Conservation (phyloP, 2,888 invertebrate genomes). For the Kuschelorhynchus macadamiae region DNA sequence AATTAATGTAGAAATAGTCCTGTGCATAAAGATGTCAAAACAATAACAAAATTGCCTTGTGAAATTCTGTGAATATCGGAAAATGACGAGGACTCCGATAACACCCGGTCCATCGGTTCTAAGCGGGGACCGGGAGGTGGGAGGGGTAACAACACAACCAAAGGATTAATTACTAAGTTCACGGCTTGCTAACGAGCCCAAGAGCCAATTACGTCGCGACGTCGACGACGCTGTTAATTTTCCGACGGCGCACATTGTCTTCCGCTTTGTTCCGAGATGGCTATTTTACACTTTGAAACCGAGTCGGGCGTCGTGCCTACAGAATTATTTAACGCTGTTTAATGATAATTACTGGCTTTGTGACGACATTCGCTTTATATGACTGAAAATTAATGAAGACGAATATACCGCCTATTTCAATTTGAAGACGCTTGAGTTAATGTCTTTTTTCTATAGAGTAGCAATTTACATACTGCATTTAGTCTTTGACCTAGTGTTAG, state of each 20-base stretch:
- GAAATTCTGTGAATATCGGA: not conserved
- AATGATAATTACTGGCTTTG: not conserved
- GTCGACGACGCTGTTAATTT: conserved; percentile 66
- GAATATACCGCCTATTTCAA: too few species aligned
- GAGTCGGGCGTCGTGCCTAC: conserved; percentile 7
- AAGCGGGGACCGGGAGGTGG: too few species aligned
- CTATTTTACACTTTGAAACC: conserved; percentile 23
- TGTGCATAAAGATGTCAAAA: too few species aligned
- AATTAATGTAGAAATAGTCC: too few species aligned
- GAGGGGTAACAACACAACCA: conserved; percentile 59
- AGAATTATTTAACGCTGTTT: conserved; percentile 1
- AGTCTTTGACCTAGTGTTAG: too few species aligned
- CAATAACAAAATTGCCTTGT: too few species aligned
- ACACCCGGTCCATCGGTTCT: too few species aligned
- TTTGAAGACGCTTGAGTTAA: too few species aligned
- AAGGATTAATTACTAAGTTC: conserved; percentile 71
- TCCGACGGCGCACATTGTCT: conserved; percentile 31
- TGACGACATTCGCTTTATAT: not conserved
- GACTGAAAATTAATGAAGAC: too few species aligned
- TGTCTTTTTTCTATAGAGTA: too few species aligned
- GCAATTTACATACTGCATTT: too few species aligned
- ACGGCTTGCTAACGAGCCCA: conserved; percentile 71
- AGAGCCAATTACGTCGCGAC: conserved; percentile 70
- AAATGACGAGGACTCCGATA: not conserved
- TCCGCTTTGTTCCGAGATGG: conserved; percentile 52